These are phyloP conservation scores for Phaethornis superciliosus DNA, from an alignment of 2,113 vertebrate species.

Conservation along the genomic window DNA sequence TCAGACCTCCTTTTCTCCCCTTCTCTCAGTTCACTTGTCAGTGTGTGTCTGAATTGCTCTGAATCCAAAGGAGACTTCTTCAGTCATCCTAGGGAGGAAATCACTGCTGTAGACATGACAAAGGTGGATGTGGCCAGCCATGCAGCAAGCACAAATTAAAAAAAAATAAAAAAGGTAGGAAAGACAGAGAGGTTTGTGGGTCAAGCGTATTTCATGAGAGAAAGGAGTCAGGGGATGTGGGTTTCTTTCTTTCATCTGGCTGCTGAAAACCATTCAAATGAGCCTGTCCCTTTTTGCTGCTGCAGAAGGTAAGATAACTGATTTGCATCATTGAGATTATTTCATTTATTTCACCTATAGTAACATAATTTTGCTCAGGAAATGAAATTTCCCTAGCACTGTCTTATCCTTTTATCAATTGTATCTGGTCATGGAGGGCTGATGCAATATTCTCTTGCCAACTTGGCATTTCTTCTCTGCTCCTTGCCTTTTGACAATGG, in stretches of 20 bases:
- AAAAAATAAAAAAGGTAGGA: constrained; percentile 21
- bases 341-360: neutral
- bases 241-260: constrained; percentile 9
- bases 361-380: neutral
- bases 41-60: constrained; percentile 3
- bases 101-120: constrained; percentile 59
- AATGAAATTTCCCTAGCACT: neutral
- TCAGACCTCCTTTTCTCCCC: neutral
- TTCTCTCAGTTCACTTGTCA: constrained; percentile 13
- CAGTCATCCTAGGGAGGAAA: constrained; percentile 46
- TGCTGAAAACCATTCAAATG: constrained; percentile 26
- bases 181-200: constrained; percentile 61
- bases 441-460: neutral
- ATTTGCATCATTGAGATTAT: neutral
- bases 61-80: constrained; percentile 33
- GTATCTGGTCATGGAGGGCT: neutral
- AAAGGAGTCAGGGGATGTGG: neutral
- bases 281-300: constrained; percentile 57
- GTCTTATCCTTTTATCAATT: neutral
- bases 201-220: constrained; percentile 40
- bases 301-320: constrained; percentile 61
- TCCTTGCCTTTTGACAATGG: neutral
- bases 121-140: constrained; percentile 73
- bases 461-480: constrained; percentile 14
- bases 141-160: constrained; percentile 67